Conservation (phyloP, 2,888 invertebrate genomes). For the Dilophus febrilis region DNA sequence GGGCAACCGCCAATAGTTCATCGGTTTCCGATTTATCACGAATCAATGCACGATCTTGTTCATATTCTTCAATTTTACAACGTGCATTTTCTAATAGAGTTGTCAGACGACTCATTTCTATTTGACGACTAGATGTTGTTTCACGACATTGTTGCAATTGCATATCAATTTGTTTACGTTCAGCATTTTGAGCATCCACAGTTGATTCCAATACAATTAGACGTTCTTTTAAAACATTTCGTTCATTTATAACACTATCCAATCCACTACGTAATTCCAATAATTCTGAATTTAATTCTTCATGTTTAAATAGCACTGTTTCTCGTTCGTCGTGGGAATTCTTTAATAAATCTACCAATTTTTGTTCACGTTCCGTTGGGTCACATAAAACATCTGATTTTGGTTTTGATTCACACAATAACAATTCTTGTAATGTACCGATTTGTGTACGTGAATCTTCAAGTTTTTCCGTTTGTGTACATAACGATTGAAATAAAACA, state of each 20-base stretch:
- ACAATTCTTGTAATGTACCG: constrained; percentile 64
- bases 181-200: constrained; percentile 54
- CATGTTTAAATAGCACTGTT: constrained; percentile 52
- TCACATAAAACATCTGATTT: constrained; percentile 41
- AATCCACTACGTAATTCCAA: constrained; percentile 43
- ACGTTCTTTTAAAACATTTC: constrained; percentile 50
- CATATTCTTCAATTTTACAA: constrained; percentile 59
- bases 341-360: constrained; percentile 69
- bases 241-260: constrained; percentile 43
- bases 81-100: constrained; percentile 70
- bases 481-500: constrained; percentile 75
- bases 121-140: constrained; percentile 53
- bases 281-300: constrained; percentile 56
- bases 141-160: constrained; percentile 57
- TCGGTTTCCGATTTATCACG: constrained; percentile 51
- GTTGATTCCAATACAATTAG: constrained; percentile 52
- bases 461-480: constrained; percentile 79
- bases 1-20: constrained; percentile 45
- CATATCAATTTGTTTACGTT: constrained; percentile 54
- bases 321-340: constrained; percentile 68
- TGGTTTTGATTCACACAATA: constrained; percentile 51
- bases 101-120: constrained; percentile 61
- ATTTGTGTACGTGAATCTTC: constrained; percentile 72
- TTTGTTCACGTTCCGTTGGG: constrained; percentile 60
- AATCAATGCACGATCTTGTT: constrained; percentile 46